phyloP scores from a whole-genome alignment of 2,888 invertebrate species.

The Molanna angustata region DNA sequence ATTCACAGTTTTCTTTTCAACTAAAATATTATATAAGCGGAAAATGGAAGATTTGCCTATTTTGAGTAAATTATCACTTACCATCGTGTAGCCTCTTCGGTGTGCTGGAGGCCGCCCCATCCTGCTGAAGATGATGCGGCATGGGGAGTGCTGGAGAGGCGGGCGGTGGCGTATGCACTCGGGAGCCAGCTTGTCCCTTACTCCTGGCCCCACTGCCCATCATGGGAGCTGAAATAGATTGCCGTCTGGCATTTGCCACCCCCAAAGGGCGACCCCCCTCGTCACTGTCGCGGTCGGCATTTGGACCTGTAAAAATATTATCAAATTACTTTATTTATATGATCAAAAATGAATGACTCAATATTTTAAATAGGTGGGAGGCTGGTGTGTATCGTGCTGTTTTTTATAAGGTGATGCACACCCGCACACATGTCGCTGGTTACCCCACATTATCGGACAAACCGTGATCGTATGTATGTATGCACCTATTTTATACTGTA shows the following conservation, averaged over 20 bases:
- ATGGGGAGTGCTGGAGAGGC: constrained; percentile 64
- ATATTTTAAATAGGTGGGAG: no score
- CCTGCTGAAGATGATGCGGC: constrained; percentile 66
- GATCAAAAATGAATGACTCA: background rate
- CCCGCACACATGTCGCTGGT: no score
- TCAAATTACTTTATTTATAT: background rate
- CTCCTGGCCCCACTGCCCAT: constrained; percentile 21
- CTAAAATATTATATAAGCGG: no score
- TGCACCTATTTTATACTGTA: no score
- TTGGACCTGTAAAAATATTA: constrained; percentile 46
- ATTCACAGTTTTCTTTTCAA: no score
- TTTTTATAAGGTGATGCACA: no score
- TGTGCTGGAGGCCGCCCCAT: constrained; percentile 80
- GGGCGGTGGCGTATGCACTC: constrained; percentile 72
- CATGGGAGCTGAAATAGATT: constrained; percentile 68
- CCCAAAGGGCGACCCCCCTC: constrained; percentile 72
- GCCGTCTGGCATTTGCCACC: constrained; percentile 64
- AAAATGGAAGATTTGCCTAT: no score
- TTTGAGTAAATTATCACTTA: no score
- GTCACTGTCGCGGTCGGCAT: constrained; percentile 71
- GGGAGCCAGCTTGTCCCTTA: constrained; percentile 49
- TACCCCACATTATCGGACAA: no score
- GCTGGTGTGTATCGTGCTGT: no score
- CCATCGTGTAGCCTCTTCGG: constrained; percentile 67
- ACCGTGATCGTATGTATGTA: no score